Percentiles rank a stretch among this genome's conserved stretches.
Evolutionary conservation across 2,113 vertebrate species (phyloP).

Genomic region (Pitta sordida): DNA sequence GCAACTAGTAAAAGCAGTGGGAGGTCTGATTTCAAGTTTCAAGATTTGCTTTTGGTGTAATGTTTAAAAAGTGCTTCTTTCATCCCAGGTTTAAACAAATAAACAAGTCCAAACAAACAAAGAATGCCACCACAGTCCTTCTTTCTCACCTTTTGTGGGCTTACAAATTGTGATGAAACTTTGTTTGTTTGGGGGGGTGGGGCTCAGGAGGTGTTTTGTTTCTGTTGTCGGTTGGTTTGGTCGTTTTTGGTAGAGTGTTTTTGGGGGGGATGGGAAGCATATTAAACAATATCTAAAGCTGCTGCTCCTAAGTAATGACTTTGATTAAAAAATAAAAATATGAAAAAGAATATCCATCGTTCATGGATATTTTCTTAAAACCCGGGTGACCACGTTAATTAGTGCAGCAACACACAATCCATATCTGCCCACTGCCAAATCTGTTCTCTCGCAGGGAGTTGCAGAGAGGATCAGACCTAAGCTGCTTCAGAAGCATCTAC

Average conservation of each 20-base stretch:
- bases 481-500: background rate
- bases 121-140: accelerated
- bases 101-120: background rate
- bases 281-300: background rate
- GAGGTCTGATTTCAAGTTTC: background rate
- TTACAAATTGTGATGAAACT: background rate
- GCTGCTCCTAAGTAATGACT: background rate
- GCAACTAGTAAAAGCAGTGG: background rate
- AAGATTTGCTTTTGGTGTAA: background rate
- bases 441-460: background rate
- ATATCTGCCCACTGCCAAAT: background rate
- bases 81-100: background rate
- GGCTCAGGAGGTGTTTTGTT: background rate
- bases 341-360: background rate
- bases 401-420: background rate
- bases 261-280: background rate
- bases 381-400: background rate
- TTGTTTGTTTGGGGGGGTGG: accelerated
- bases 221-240: background rate
- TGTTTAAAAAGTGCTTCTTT: background rate
- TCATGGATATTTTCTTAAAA: background rate
- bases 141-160: background rate
- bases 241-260: background rate
- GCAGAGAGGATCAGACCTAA: background rate
- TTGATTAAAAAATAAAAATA: background rate